Evolutionary conservation across 2,113 vertebrate species (phyloP).

Genomic region (Tiliqua scincoides): DNA sequence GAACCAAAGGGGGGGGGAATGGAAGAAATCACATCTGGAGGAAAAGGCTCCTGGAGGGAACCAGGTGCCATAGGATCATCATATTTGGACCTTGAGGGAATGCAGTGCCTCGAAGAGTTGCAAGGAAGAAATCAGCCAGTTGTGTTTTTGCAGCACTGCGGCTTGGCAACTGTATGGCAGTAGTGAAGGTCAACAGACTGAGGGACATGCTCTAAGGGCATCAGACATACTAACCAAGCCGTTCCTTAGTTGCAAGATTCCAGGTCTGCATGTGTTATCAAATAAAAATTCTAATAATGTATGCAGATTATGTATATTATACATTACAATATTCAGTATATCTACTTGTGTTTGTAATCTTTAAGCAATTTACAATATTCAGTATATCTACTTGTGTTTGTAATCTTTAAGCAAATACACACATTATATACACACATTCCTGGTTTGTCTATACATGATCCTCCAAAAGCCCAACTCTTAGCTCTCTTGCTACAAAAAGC

Average conservation of each 20-base stretch:
- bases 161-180: not conserved
- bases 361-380: not conserved
- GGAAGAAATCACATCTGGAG: too few relatives aligned
- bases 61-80: not conserved
- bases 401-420: not conserved
- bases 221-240: not conserved
- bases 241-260: not conserved
- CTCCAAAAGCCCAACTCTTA: constrained; percentile 4
- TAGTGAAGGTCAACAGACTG: too few relatives aligned
- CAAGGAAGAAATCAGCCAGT: not conserved
- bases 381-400: not conserved
- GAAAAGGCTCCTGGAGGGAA: not conserved
- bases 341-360: not conserved
- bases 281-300: not conserved
- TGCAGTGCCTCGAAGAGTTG: not conserved
- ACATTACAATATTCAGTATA: not conserved
- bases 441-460: not conserved
- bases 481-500: constrained; percentile 8
- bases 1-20: not conserved
- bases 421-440: not conserved
- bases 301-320: not conserved
- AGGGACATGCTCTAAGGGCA: too few relatives aligned
- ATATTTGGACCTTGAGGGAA: too few relatives aligned
- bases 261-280: not conserved
- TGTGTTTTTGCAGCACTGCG: not conserved